Evolutionary conservation across 2,113 vertebrate species (phyloP).

Genomic region (Actenoides lindsayi): DNA sequence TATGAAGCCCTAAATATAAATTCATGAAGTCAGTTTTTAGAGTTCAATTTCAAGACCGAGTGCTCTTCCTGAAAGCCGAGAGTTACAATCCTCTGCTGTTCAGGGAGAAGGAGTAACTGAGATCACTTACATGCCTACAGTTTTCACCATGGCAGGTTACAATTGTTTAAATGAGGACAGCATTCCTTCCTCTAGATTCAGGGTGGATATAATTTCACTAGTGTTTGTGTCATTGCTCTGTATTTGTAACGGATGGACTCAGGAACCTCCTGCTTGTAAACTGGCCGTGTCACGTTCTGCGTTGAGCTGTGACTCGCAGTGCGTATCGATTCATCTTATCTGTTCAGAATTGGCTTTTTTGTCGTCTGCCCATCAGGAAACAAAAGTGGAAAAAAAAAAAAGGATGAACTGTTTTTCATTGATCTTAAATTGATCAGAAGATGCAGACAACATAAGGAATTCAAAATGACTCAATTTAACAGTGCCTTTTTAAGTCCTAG

Average conservation of each 20-base stretch:
- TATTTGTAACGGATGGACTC: not conserved
- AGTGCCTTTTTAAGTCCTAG: not conserved
- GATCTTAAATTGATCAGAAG: constrained; percentile 5
- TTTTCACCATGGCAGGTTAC: not conserved
- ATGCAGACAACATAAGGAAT: not conserved
- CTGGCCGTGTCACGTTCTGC: rapidly evolving
- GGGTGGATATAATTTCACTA: not conserved
- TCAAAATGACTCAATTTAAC: not conserved
- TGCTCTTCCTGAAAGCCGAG: not conserved
- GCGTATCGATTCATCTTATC: not conserved
- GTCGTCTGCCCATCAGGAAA: constrained; percentile 21
- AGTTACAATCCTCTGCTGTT: not conserved
- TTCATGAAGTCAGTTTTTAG: not conserved
- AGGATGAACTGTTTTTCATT: not conserved
- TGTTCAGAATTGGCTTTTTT: not conserved
- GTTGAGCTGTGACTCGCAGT: not conserved
- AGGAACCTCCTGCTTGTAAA: not conserved
- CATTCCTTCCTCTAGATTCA: not conserved
- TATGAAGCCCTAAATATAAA: not conserved
- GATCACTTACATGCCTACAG: not conserved
- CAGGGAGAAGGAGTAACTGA: not conserved
- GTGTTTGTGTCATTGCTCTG: not conserved
- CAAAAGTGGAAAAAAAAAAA: not conserved
- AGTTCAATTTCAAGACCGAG: not conserved
- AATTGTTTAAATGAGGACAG: not conserved